Conservation (phyloP, 1,140 invertebrate species). For the Helicoverpa armigera region DNA sequence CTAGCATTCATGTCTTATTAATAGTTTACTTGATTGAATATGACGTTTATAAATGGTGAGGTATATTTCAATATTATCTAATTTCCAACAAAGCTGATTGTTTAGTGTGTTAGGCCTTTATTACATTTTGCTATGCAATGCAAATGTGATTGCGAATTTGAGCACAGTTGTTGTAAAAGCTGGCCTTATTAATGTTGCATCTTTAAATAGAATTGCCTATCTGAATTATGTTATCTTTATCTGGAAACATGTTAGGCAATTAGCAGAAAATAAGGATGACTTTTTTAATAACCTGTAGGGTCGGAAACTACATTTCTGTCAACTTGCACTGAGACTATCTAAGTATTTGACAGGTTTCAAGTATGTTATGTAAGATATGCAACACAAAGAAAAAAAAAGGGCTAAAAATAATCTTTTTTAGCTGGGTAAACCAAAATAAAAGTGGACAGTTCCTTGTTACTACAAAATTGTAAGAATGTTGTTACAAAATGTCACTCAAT, state of each 20-base stretch:
- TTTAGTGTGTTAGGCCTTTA: conserved; percentile 18
- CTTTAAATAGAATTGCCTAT: conserved; percentile 14
- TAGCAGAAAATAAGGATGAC: background rate
- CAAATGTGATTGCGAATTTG: conserved; percentile 24
- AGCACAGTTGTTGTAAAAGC: background rate
- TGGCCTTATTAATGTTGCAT: background rate
- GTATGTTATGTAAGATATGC: no score
- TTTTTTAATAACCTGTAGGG: conserved; percentile 1
- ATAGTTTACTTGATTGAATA: conserved; percentile 60
- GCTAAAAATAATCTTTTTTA: no score
- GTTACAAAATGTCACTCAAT: conserved; percentile 7
- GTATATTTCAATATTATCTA: conserved; percentile 47
- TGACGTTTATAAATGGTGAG: conserved; percentile 56
- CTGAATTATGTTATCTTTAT: conserved; percentile 7
- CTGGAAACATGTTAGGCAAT: conserved; percentile 17
- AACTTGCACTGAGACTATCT: background rate
- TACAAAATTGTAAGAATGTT: background rate
- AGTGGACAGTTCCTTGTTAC: background rate
- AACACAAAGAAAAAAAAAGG: no score
- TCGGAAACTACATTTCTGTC: background rate
- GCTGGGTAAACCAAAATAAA: no score
- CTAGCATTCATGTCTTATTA: conserved; percentile 55
- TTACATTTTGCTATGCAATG: conserved; percentile 1
- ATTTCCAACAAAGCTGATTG: conserved; percentile 40
- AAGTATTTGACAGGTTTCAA: background rate